Evolutionary conservation across 2,797 vertebrate genomes (phyloP).

Genomic region (Betta splendens): DNA sequence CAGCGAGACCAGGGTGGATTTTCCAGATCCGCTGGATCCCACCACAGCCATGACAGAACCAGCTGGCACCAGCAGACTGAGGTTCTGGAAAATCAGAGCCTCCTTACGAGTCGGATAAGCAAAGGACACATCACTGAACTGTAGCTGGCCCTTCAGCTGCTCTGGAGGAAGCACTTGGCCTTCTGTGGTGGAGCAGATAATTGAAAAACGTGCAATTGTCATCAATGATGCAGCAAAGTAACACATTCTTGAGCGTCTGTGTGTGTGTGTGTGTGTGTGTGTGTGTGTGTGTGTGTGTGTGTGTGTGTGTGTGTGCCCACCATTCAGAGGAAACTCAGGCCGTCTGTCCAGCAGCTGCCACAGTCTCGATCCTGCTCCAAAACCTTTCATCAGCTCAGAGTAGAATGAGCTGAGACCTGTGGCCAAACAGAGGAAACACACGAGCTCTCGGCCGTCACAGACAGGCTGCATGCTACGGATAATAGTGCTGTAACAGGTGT

Average conservation of each 20-base stretch:
- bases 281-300: conserved; percentile 11
- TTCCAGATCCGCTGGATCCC: conserved; percentile 93
- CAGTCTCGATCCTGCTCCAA: conserved; percentile 92
- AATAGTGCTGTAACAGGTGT: background rate
- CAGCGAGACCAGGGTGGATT: conserved; percentile 92
- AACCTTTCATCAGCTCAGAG: conserved; percentile 96
- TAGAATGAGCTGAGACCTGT: conserved; percentile 96
- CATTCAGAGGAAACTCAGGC: conserved; percentile 88
- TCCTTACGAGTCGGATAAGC: conserved; percentile 91
- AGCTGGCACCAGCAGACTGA: conserved; percentile 89
- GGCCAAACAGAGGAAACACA: conserved; percentile 6
- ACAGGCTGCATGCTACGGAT: no score
- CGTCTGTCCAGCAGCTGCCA: conserved; percentile 94
- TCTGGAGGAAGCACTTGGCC: conserved; percentile 82
- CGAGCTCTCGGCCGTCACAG: background rate
- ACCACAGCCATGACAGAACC: conserved; percentile 93
- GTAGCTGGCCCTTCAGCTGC: conserved; percentile 86
- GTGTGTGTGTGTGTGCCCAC: conserved; percentile 68
- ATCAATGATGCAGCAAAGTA: no score
- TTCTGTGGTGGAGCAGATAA: conserved; percentile 75
- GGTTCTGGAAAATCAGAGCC: conserved; percentile 85
- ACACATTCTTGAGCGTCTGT: no score
- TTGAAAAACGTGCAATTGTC: no score
- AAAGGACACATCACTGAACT: conserved; percentile 89
- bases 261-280: conserved; percentile 12